Evolutionary conservation across 1,140 invertebrate species (phyloP).

Genomic region (Brachionus asplanchnoidis): DNA sequence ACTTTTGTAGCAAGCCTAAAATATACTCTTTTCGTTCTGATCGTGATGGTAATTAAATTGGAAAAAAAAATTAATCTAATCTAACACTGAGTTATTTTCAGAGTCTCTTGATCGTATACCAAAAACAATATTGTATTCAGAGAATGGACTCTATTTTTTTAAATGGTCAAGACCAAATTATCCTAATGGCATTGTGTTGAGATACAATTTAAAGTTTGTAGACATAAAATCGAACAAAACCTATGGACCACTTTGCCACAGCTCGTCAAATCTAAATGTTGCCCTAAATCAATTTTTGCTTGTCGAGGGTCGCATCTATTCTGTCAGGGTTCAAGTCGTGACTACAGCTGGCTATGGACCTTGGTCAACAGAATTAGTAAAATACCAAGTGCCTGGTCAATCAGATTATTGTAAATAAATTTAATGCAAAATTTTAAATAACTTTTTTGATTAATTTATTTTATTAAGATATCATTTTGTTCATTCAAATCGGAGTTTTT

Average conservation of each 20-base stretch:
- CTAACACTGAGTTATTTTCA: not conserved
- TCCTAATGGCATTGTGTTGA: not conserved
- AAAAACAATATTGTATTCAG: not conserved
- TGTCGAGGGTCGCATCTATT: not conserved
- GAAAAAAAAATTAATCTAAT: no score
- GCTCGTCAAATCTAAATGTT: not conserved
- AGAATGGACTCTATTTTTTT: not conserved
- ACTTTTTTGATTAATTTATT: not conserved
- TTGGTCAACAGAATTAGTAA: not conserved
- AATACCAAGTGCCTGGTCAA: not conserved
- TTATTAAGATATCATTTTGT: not conserved
- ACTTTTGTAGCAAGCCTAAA: not conserved
- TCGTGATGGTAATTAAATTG: not conserved
- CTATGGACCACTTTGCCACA: conserved; percentile 3
- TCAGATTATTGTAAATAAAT: conserved; percentile 7
- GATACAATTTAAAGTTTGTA: conserved; percentile 27
- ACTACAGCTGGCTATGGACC: not conserved
- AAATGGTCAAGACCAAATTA: not conserved
- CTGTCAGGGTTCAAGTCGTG: not conserved
- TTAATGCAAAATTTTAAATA: not conserved
- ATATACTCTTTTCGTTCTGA: not conserved
- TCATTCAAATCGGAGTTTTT: not conserved
- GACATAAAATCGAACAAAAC: conserved; percentile 1
- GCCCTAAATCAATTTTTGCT: conserved; percentile 18
- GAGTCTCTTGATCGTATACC: not conserved